phyloP scores from a whole-genome alignment of 2,888 invertebrate species.

The Lingula anatina region DNA sequence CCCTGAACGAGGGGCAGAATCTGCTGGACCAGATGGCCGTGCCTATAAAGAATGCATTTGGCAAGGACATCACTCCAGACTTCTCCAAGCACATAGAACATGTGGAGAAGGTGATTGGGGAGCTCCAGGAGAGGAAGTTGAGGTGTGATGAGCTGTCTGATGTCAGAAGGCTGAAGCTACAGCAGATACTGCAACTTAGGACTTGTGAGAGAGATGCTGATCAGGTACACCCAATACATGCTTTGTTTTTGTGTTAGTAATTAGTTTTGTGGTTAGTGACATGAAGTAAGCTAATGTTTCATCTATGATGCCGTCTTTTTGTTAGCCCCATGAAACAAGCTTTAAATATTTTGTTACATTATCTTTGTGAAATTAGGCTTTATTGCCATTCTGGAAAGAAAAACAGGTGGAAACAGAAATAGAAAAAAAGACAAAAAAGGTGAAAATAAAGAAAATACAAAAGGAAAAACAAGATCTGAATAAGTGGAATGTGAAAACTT shows the following conservation, averaged over 20 bases:
- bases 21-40: conserved; percentile 71
- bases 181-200: conserved; percentile 70
- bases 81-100: conserved; percentile 62
- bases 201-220: conserved; percentile 72
- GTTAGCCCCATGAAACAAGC: too few species aligned
- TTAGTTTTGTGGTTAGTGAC: too few species aligned
- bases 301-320: too few species aligned
- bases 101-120: conserved; percentile 66
- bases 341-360: too few species aligned
- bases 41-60: conserved; percentile 73
- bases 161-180: conserved; percentile 69
- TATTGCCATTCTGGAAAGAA: too few species aligned
- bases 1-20: conserved; percentile 70
- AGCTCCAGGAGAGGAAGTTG: conserved; percentile 66
- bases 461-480: too few species aligned
- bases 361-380: too few species aligned
- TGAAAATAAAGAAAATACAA: too few species aligned
- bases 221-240: conserved; percentile 55
- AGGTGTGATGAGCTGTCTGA: conserved; percentile 66
- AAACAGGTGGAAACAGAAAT: too few species aligned
- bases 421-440: too few species aligned
- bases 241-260: not conserved
- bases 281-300: too few species aligned
- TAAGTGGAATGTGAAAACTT: too few species aligned
- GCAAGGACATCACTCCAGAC: conserved; percentile 62